phyloP scores from a whole-genome alignment of 2,113 vertebrate genomes.

The Pangasianodon gigas region DNA sequence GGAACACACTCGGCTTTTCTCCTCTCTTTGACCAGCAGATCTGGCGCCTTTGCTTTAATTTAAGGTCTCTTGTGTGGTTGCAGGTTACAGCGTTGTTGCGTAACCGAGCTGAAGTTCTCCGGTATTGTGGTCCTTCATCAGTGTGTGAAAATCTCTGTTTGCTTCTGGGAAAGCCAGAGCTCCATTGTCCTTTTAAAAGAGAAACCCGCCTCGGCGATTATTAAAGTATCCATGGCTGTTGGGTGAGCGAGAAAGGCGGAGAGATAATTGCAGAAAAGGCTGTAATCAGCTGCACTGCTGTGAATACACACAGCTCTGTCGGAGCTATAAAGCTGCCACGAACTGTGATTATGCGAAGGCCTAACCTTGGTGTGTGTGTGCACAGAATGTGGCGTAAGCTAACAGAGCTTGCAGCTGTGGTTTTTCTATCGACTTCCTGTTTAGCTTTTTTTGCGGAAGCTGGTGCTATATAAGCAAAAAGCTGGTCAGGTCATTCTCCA shows the following conservation, averaged over 20 bases:
- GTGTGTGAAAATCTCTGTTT: background rate
- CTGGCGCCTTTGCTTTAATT: background rate
- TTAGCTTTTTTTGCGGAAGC: background rate
- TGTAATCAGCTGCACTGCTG: constrained; percentile 18
- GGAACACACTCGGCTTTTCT: background rate
- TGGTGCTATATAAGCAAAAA: background rate
- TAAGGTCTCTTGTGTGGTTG: background rate
- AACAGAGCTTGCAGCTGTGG: constrained; percentile 23
- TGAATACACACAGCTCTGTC: constrained; percentile 27
- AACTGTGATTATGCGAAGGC: constrained; percentile 3
- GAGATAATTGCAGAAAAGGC: constrained; percentile 36
- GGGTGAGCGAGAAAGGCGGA: constrained; percentile 3
- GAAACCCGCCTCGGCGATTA: background rate
- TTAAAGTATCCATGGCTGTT: constrained; percentile 40
- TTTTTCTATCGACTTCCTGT: constrained; percentile 17
- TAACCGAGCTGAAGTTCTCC: background rate
- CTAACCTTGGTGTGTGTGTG: background rate
- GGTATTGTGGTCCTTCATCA: background rate
- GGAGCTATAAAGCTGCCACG: background rate
- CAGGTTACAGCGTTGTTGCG: background rate
- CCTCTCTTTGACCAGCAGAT: background rate
- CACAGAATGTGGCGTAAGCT: background rate
- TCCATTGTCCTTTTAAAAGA: background rate
- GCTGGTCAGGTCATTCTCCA: background rate
- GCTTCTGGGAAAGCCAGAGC: background rate